Evolutionary conservation across 2,113 vertebrate species (phyloP).

Genomic region (Paramisgurnus dabryanus): DNA sequence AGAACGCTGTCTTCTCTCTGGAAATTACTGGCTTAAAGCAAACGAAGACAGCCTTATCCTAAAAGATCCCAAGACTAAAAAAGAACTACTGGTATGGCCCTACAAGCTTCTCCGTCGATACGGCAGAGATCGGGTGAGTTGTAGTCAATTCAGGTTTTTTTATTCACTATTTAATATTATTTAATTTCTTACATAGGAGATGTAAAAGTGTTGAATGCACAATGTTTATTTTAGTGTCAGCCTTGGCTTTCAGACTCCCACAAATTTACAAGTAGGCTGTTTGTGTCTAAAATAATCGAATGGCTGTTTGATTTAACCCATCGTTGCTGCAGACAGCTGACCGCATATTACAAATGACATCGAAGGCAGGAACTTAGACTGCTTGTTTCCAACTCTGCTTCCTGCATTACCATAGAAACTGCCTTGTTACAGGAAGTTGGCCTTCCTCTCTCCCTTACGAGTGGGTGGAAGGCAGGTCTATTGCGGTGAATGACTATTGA

Average conservation of each 20-base stretch:
- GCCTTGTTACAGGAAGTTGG: constrained; percentile 52
- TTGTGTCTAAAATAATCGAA: constrained; percentile 11
- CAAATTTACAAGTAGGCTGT: background rate
- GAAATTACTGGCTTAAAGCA: constrained; percentile 84
- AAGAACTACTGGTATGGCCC: constrained; percentile 83
- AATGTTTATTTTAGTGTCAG: background rate
- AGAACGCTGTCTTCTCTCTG: constrained; percentile 83
- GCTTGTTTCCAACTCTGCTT: constrained; percentile 56
- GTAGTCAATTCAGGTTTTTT: background rate
- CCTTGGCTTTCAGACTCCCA: constrained; percentile 9
- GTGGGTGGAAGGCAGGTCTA: constrained; percentile 39
- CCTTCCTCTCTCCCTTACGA: constrained; percentile 52
- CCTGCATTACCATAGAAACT: constrained; percentile 53
- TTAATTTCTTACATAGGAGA: background rate
- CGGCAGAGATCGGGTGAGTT: constrained; percentile 88
- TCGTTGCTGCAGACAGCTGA: constrained; percentile 38
- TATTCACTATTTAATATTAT: background rate
- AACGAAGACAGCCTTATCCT: constrained; percentile 81
- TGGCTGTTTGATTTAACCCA: constrained; percentile 4
- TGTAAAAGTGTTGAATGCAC: background rate
- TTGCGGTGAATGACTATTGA: constrained; percentile 33
- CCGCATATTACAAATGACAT: constrained; percentile 42
- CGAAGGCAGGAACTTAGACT: constrained; percentile 50
- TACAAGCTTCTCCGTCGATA: constrained; percentile 94
- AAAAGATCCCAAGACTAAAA: constrained; percentile 78